A percentile compares a stretch with the other conserved stretches of the same genome.
These are phyloP conservation scores for Salminus brasiliensis DNA, from an alignment of 2,113 vertebrate species.

Conservation along the genomic window DNA sequence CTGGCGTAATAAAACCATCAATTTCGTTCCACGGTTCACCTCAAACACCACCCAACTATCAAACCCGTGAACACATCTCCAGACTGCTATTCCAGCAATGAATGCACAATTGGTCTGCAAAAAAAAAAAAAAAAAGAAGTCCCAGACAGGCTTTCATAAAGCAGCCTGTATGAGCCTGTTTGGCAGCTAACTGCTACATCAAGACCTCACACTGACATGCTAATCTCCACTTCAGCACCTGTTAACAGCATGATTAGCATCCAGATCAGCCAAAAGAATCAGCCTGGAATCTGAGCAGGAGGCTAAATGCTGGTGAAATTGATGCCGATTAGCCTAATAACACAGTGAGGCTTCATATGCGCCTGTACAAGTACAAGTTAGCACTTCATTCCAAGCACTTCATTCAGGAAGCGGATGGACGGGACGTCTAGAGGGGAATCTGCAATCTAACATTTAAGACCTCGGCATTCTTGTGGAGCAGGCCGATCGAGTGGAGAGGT, in stretches of 20 bases:
- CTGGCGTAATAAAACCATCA: neutral
- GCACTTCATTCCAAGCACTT: neutral
- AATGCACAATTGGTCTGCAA: neutral
- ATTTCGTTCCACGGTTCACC: neutral
- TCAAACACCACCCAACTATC: neutral
- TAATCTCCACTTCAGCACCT: neutral
- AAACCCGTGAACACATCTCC: neutral
- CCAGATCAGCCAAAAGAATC: neutral
- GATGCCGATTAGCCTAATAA: neutral
- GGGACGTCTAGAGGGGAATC: neutral
- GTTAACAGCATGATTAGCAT: neutral
- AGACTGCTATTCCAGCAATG: neutral
- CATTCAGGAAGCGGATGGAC: neutral
- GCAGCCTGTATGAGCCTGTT: neutral
- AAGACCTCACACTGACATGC: constrained; percentile 7
- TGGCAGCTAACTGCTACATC: neutral
- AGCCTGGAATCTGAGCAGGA: neutral
- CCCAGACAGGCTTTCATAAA: neutral
- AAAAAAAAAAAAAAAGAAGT: too few relatives aligned
- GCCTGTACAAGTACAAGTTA: neutral
- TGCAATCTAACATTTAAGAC: neutral
- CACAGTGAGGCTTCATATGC: neutral
- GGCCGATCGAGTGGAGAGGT: neutral
- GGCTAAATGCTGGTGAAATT: neutral
- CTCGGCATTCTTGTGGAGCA: neutral